A percentile compares a stretch with the other conserved stretches of the same genome.
Evolutionary conservation across 2,113 vertebrate genomes (phyloP).

Genomic region (Prochilodus magdalenae): DNA sequence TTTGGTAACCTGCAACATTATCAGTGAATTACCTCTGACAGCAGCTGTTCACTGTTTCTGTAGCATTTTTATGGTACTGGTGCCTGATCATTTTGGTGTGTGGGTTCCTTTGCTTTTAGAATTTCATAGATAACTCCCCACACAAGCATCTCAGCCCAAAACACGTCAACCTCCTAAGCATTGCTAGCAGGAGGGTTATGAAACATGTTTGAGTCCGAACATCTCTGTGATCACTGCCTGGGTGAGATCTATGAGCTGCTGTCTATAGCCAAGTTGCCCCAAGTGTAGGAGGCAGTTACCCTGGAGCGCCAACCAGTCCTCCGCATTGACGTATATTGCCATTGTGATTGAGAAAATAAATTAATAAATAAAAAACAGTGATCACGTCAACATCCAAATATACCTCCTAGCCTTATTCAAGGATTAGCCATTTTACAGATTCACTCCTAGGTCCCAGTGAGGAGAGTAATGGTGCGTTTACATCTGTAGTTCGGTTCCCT

Average conservation of each 20-base stretch:
- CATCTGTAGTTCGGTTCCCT: too few relatives aligned
- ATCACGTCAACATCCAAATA: conserved; percentile 36
- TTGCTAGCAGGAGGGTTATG: conserved; percentile 21
- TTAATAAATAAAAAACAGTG: conserved; percentile 37
- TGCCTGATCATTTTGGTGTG: not conserved
- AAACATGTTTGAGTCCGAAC: conserved; percentile 35
- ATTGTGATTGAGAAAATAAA: conserved; percentile 57
- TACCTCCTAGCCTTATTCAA: conserved; percentile 36
- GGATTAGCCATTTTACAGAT: conserved; percentile 48
- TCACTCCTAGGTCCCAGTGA: conserved; percentile 27
- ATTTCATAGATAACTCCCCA: not conserved
- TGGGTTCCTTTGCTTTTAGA: not conserved
- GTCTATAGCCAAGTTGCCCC: not conserved
- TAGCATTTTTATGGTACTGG: not conserved
- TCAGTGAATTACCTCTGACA: not conserved
- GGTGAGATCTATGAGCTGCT: conserved; percentile 7
- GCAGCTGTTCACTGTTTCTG: not conserved
- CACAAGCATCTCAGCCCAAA: not conserved
- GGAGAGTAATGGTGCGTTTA: conserved; percentile 26
- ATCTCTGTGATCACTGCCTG: conserved; percentile 6
- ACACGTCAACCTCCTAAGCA: conserved; percentile 3
- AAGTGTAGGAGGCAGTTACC: conserved; percentile 52
- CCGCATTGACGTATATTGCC: conserved; percentile 28
- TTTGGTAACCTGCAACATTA: not conserved
- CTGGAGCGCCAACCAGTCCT: conserved; percentile 3